Percentiles rank a stretch among this genome's conserved stretches.
Evolutionary conservation across 2,888 invertebrate genomes (phyloP).

Genomic region (Drosophila greeni): DNA sequence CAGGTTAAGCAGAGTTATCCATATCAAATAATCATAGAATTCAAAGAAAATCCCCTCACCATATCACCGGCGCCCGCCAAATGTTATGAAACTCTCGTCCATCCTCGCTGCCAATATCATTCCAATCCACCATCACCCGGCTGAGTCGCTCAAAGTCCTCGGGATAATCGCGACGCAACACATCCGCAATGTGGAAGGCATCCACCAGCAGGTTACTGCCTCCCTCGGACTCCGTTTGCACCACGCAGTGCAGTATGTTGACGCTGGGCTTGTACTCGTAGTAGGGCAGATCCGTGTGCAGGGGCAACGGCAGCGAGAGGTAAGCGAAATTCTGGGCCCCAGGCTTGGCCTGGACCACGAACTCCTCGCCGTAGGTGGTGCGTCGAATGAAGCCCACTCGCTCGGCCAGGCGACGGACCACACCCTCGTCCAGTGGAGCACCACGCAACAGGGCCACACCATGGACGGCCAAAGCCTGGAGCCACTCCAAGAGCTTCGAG

Average conservation of each 20-base stretch:
- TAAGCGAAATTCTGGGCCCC: slow-evolving; percentile 88
- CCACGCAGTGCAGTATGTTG: slow-evolving; percentile 86
- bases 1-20: background rate
- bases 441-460: slow-evolving; percentile 84
- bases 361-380: slow-evolving; percentile 87
- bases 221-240: slow-evolving; percentile 82
- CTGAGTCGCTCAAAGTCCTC: slow-evolving; percentile 82
- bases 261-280: slow-evolving; percentile 87
- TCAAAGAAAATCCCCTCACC: slow-evolving; percentile 79
- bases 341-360: slow-evolving; percentile 83
- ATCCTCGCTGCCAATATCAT: slow-evolving; percentile 84
- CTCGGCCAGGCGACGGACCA: slow-evolving; percentile 82
- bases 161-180: slow-evolving; percentile 81
- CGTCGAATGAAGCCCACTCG: slow-evolving; percentile 84
- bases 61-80: slow-evolving; percentile 83
- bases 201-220: slow-evolving; percentile 86
- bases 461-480: slow-evolving; percentile 82
- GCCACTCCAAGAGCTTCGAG: slow-evolving; percentile 80
- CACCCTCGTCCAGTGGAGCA: slow-evolving; percentile 81
- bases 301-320: slow-evolving; percentile 83
- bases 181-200: slow-evolving; percentile 83
- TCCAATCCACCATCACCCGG: slow-evolving; percentile 84
- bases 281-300: slow-evolving; percentile 88
- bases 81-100: slow-evolving; percentile 83
- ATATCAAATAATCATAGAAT: no score